These are phyloP conservation scores for Chaunax sp. DNA, from an alignment of 2,797 vertebrate genomes.

Conservation along the genomic window DNA sequence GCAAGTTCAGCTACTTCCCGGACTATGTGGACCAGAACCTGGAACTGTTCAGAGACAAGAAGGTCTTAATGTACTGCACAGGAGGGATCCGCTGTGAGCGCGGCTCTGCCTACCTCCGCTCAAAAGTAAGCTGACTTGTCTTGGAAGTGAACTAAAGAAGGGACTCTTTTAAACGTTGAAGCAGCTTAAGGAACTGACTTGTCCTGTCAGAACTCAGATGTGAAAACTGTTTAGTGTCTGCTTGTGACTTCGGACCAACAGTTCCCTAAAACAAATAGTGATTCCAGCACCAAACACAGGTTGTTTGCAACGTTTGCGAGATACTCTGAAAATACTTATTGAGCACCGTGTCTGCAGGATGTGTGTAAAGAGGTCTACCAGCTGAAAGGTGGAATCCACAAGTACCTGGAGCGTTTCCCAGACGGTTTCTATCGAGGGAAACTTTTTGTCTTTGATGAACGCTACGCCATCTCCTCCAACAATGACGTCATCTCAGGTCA, in stretches of 20 bases:
- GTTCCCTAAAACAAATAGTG: too few species aligned
- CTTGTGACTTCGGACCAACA: neutral
- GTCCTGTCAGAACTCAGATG: neutral
- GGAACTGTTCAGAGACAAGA: constrained; percentile 92
- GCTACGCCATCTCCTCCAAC: constrained; percentile 92
- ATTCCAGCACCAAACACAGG: neutral
- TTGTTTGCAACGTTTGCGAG: neutral
- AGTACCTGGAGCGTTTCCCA: constrained; percentile 94
- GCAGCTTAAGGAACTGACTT: neutral
- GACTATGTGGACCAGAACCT: constrained; percentile 94
- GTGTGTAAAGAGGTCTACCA: constrained; percentile 95
- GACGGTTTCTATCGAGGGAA: constrained; percentile 96
- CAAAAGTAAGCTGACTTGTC: constrained; percentile 84
- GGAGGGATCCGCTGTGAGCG: constrained; percentile 97
- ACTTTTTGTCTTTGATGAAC: constrained; percentile 97
- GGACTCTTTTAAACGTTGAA: neutral
- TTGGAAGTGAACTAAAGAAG: neutral
- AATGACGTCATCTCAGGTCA: constrained; percentile 90
- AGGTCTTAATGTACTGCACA: constrained; percentile 97
- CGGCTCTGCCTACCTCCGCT: constrained; percentile 93
- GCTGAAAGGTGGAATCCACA: constrained; percentile 97
- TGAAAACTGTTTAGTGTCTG: neutral
- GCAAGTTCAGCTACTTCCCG: constrained; percentile 99
- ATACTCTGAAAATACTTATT: neutral
- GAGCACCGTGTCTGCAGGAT: constrained; percentile 75